phyloP scores from a whole-genome alignment of 2,888 invertebrate species.

The Geotrupes spiniger region DNA sequence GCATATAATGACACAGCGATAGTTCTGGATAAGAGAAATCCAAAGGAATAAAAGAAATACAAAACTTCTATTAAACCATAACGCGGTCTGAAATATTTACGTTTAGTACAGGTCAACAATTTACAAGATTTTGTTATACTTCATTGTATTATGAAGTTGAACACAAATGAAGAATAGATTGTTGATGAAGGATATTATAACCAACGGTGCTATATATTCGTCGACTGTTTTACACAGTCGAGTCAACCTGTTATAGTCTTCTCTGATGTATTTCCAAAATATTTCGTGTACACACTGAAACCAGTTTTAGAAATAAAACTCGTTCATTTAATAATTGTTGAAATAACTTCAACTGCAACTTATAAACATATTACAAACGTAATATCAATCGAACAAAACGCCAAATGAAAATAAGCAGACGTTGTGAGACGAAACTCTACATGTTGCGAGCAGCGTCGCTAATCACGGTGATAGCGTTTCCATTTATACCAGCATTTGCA shows the following conservation, averaged over 20 bases:
- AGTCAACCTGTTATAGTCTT: slow-evolving; percentile 63
- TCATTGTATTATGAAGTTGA: slow-evolving; percentile 66
- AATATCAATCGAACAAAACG: too few relatives aligned
- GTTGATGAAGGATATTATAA: slow-evolving; percentile 65
- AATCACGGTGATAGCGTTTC: too few relatives aligned
- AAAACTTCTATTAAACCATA: slow-evolving; percentile 49
- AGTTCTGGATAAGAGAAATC: slow-evolving; percentile 61
- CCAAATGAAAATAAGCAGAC: too few relatives aligned
- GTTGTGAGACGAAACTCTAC: too few relatives aligned
- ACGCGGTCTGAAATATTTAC: too few relatives aligned
- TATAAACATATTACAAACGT: too few relatives aligned
- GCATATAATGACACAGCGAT: slow-evolving; percentile 49
- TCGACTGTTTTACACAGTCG: slow-evolving; percentile 61
- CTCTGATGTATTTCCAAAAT: slow-evolving; percentile 65
- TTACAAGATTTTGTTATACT: slow-evolving; percentile 46
- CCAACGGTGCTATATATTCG: slow-evolving; percentile 58
- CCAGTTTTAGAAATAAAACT: slow-evolving; percentile 7
- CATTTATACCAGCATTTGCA: too few relatives aligned
- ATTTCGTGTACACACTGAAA: slow-evolving; percentile 58
- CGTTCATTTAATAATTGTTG: too few relatives aligned
- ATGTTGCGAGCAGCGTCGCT: too few relatives aligned
- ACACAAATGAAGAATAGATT: slow-evolving; percentile 74
- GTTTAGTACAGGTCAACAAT: too few relatives aligned
- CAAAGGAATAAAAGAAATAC: slow-evolving; percentile 66
- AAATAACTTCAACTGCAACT: too few relatives aligned